These are phyloP conservation scores for Scarus forsteni DNA, from an alignment of 2,797 vertebrate species.

Conservation along the genomic window DNA sequence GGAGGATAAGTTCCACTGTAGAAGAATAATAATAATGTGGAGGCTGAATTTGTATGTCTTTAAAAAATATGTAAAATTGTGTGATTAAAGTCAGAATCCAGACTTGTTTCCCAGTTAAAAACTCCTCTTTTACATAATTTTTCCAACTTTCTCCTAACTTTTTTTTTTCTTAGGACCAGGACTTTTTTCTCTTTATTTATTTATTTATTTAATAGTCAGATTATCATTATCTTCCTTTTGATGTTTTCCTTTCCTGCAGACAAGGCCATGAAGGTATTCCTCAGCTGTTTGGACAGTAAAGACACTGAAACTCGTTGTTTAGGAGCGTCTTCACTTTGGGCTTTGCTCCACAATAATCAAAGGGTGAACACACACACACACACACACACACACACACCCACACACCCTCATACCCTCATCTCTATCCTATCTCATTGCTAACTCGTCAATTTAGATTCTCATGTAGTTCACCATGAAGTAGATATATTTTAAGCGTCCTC, in stretches of 20 bases:
- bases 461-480: neutral
- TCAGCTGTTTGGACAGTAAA: slow-evolving; percentile 88
- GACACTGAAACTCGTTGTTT: slow-evolving; percentile 84
- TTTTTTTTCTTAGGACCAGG: no score
- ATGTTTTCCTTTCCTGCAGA: slow-evolving; percentile 77
- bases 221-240: neutral
- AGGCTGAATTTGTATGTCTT: no score
- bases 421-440: neutral
- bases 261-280: slow-evolving; percentile 86
- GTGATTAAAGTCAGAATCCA: no score
- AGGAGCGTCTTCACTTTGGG: slow-evolving; percentile 94
- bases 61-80: no score
- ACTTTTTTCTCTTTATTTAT: no score
- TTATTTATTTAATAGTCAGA: no score
- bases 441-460: slow-evolving; percentile 15
- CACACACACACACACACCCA: slow-evolving; percentile 7
- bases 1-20: no score
- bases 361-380: slow-evolving; percentile 83
- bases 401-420: slow-evolving; percentile 3
- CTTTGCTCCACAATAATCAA: slow-evolving; percentile 93
- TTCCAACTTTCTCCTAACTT: no score
- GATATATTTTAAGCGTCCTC: no score
- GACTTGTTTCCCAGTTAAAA: no score
- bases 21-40: no score
- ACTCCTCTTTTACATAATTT: no score